Conservation (phyloP, 2,113 vertebrate species). For the Elgaria multicarinata region DNA sequence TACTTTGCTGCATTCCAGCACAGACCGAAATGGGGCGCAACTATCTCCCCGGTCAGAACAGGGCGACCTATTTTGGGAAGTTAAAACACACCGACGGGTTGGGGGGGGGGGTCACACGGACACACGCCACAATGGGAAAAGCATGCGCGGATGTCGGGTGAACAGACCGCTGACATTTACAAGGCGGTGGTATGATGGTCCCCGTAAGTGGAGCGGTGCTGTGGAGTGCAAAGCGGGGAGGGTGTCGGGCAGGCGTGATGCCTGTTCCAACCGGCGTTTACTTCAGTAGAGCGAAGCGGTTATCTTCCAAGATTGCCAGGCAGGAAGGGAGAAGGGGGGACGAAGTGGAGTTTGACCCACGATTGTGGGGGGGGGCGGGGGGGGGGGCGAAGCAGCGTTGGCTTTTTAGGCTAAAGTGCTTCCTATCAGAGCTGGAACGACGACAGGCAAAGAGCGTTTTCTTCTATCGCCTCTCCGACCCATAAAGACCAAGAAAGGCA, state of each 20-base stretch:
- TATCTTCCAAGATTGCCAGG: neutral
- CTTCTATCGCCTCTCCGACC: neutral
- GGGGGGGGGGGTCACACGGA: neutral
- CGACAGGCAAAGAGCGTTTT: neutral
- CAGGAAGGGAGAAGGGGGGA: too few species aligned
- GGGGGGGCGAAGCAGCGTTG: too few species aligned
- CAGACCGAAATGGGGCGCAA: neutral
- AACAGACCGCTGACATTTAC: constrained; percentile 7
- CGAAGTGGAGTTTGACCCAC: neutral
- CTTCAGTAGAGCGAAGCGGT: neutral
- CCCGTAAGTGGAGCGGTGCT: neutral
- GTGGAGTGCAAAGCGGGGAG: too few species aligned
- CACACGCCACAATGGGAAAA: neutral
- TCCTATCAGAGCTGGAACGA: neutral
- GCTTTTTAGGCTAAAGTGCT: neutral
- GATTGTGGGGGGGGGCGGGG: too few species aligned
- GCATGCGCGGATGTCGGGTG: neutral
- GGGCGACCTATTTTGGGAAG: constrained; percentile 8
- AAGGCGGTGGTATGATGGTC: neutral
- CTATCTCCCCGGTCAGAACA: neutral
- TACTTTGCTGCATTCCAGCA: neutral
- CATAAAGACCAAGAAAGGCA: neutral
- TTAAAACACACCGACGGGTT: neutral
- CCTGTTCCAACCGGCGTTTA: neutral
- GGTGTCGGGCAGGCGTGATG: accelerated